A percentile compares a stretch with the other conserved stretches of the same genome.
phyloP scores from a whole-genome alignment of 2,888 invertebrate species.

The Nymphalis c-album region DNA sequence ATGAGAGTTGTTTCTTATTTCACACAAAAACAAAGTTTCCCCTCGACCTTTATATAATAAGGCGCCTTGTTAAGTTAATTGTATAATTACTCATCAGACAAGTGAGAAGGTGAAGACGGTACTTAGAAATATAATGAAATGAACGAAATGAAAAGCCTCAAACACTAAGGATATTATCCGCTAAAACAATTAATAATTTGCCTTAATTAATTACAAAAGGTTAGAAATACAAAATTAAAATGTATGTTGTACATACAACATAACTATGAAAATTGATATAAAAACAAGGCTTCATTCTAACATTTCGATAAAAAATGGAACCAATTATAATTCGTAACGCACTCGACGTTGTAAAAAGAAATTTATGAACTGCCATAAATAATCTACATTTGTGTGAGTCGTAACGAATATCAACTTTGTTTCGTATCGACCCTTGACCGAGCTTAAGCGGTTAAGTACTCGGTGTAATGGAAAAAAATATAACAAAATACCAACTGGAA shows the following conservation, averaged over 20 bases:
- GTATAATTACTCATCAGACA: slow-evolving; percentile 55
- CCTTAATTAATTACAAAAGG: not conserved
- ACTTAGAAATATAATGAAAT: slow-evolving; percentile 29
- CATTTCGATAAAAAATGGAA: slow-evolving; percentile 39
- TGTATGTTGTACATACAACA: too few relatives aligned
- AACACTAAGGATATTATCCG: slow-evolving; percentile 11
- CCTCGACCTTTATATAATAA: slow-evolving; percentile 54
- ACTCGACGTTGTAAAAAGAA: slow-evolving; percentile 47
- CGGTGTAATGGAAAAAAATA: slow-evolving; percentile 44
- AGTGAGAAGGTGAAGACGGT: slow-evolving; percentile 37
- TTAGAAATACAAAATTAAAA: not conserved
- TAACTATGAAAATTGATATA: slow-evolving; percentile 12
- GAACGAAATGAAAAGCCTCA: slow-evolving; percentile 23
- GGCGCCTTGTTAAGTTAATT: slow-evolving; percentile 72
- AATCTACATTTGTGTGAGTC: slow-evolving; percentile 48
- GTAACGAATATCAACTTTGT: slow-evolving; percentile 55
- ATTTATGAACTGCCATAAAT: slow-evolving; percentile 44
- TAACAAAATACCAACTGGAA: slow-evolving; percentile 63
- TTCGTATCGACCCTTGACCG: slow-evolving; percentile 55
- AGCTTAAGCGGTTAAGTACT: slow-evolving; percentile 58
- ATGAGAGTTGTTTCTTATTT: slow-evolving; percentile 63
- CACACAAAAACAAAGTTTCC: slow-evolving; percentile 62
- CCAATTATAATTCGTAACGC: slow-evolving; percentile 50
- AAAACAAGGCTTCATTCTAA: slow-evolving; percentile 20
- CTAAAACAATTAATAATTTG: slow-evolving; percentile 4